A percentile compares a stretch with the other conserved stretches of the same genome.
phyloP scores from a whole-genome alignment of 2,113 vertebrate species.

The Sinocyclocheilus maitianheensis region DNA sequence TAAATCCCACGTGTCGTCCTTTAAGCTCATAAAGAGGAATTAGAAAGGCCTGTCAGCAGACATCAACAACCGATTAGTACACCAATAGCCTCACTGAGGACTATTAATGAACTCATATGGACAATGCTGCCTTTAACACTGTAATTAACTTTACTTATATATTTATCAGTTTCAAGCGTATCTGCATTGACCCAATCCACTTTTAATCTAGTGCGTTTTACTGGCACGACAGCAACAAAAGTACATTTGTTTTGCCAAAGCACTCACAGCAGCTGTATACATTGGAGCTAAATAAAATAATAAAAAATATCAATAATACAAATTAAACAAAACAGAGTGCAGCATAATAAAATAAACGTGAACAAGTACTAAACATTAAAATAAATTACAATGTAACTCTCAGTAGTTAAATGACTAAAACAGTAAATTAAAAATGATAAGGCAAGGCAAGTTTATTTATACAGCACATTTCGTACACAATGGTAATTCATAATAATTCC shows the following conservation, averaged over 20 bases:
- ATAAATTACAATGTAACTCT: background rate
- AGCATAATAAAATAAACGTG: background rate
- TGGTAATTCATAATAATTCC: no score
- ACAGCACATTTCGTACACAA: no score
- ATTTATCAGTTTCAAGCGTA: background rate
- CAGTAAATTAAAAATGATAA: no score
- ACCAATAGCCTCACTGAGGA: slow-evolving; percentile 28
- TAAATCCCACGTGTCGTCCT: slow-evolving; percentile 46
- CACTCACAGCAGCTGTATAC: background rate
- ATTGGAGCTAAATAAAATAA: background rate
- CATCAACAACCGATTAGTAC: slow-evolving; percentile 37
- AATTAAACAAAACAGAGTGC: background rate
- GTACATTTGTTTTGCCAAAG: background rate
- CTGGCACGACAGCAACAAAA: background rate
- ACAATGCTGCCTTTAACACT: slow-evolving; percentile 20
- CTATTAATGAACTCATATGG: slow-evolving; percentile 67
- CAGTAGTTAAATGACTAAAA: background rate
- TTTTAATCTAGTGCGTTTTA: background rate
- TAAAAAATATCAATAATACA: background rate
- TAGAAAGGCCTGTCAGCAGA: slow-evolving; percentile 49
- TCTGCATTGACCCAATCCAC: background rate
- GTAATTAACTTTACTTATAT: background rate
- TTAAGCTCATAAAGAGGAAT: slow-evolving; percentile 68
- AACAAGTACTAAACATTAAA: background rate
- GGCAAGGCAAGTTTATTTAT: no score